These are phyloP conservation scores for Drosophila pachea DNA, from an alignment of 1,140 invertebrate genomes.

Conservation along the genomic window DNA sequence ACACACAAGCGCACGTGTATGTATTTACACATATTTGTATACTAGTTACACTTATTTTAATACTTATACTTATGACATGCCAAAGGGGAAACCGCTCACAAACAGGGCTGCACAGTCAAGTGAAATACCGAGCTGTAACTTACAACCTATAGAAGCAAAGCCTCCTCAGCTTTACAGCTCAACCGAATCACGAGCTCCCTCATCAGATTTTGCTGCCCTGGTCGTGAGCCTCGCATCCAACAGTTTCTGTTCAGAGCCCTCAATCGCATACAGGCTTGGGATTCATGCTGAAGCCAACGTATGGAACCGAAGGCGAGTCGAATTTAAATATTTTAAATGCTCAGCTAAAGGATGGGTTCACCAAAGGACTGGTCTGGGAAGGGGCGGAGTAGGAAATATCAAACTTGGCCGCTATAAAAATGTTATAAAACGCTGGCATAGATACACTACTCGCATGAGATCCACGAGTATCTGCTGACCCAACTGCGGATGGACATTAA, in stretches of 20 bases:
- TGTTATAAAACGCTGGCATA: constrained; percentile 67
- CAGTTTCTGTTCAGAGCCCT: constrained; percentile 1
- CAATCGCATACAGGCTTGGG: not conserved
- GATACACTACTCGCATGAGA: constrained; percentile 20
- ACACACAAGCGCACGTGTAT: constrained; percentile 22
- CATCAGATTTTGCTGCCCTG: no score
- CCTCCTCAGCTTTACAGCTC: no score
- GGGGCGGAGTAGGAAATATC: constrained; percentile 39
- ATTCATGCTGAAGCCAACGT: constrained; percentile 3
- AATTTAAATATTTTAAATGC: constrained; percentile 73
- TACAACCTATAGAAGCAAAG: not conserved
- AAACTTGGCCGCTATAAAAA: constrained; percentile 70
- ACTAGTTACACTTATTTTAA: constrained; percentile 7
- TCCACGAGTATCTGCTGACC: constrained; percentile 58
- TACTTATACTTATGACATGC: constrained; percentile 4
- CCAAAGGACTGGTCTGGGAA: constrained; percentile 7
- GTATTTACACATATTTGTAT: not conserved
- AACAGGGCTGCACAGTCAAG: constrained; percentile 15
- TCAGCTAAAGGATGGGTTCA: constrained; percentile 13
- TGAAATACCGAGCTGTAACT: not conserved
- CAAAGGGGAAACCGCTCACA: constrained; percentile 10
- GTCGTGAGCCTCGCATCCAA: not conserved
- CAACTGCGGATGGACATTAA: constrained; percentile 56
- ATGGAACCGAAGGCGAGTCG: constrained; percentile 36
- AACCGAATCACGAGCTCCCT: no score